Base-by-base conservation (phyloP, 2,113 vertebrate genomes). In the Myotis yumanensis region DNA sequence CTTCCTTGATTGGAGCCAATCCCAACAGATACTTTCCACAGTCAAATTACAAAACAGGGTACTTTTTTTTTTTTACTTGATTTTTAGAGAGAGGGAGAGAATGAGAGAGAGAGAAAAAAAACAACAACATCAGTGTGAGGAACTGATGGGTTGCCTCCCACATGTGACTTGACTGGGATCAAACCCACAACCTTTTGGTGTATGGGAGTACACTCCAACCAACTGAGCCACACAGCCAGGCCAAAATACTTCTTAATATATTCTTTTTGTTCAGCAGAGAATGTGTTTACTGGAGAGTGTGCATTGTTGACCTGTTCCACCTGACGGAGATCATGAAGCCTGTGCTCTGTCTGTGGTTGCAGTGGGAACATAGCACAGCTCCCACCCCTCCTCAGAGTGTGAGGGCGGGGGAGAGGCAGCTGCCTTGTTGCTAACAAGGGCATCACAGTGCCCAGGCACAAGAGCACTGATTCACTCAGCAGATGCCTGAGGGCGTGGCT, bases 1-100 rank as follows among this genome's bases (percentile, higher is more conserved):
- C 79, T 81, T 62, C 30, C 80, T 68, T 62, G 18, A 95, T 14
- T 83, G 71, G 25, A 93, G 28, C 4, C 32, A 94, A 90, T 86
- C 32, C 73, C 52, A 89, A 54, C 2, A 32, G 48, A 75, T 20
- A 51, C 40, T 75, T 8, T 62, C 23, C 82, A 12, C 11, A 35
- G 62, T 96, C 80, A 90, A 75, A 91, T 68, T 77, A 91, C 2
- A 76, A 89, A 87, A 75, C 5, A 75, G 11, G 1, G 28, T 16
- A 86, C n/a, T 83, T 89, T 91, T 48, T 57, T 51, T 48, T 52
- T 28, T 28, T 11, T 11, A 62, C 59, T 62, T 62, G 59, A 62
- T 62, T 73, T 73, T 73, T 73, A 73, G 37, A 43, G 71, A 25
- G 11, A 25, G 22, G 22, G 37, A 20, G 68, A 37, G 68, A 69